phyloP scores from a whole-genome alignment of 2,888 invertebrate genomes.

The Lottia gigantea region DNA sequence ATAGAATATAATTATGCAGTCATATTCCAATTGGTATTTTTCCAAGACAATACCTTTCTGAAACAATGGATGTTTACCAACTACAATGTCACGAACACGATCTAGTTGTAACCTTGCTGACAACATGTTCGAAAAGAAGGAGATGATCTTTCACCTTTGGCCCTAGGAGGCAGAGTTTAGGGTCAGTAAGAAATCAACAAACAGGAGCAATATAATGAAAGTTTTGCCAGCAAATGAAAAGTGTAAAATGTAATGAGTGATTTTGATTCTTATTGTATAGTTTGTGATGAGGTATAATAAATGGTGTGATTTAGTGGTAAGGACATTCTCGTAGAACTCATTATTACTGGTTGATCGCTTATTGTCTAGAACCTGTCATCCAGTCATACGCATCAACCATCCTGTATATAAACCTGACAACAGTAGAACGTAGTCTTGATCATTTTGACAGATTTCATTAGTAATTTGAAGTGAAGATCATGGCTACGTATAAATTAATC shows the following conservation, averaged over 20 bases:
- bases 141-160: too few species aligned
- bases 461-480: too few species aligned
- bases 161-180: too few species aligned
- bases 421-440: neutral
- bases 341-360: neutral
- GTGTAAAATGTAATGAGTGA: slow-evolving; percentile 2
- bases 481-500: too few species aligned
- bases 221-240: neutral
- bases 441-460: slow-evolving; percentile 10
- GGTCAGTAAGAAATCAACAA: neutral
- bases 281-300: slow-evolving; percentile 1
- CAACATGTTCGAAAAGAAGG: too few species aligned
- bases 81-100: too few species aligned
- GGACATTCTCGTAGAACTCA: neutral
- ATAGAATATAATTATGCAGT: too few species aligned
- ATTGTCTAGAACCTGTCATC: slow-evolving; percentile 10
- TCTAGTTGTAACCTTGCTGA: too few species aligned
- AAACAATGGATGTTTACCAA: too few species aligned
- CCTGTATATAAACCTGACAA: neutral
- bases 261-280: neutral
- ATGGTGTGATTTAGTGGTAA: neutral
- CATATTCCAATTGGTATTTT: too few species aligned
- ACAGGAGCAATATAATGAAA: neutral
- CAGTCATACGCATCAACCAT: slow-evolving; percentile 1
- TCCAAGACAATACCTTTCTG: too few species aligned